Conservation (phyloP, 2,797 vertebrate species). For the Orientallactaga sibirica region DNA sequence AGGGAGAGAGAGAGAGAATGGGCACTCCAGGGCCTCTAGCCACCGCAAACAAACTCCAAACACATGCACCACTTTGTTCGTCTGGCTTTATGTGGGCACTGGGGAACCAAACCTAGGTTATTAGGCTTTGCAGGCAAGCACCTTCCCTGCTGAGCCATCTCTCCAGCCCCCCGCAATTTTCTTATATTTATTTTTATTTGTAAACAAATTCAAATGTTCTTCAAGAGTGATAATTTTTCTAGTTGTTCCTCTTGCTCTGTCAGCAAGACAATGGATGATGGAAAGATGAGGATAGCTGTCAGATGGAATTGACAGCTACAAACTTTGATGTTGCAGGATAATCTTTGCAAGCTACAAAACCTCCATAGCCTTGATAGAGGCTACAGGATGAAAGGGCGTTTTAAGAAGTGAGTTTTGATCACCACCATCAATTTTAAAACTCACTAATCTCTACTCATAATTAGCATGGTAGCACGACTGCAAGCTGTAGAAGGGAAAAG, state of each 20-base stretch:
- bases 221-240: background rate
- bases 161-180: too few relatives aligned
- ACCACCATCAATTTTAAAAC: too few relatives aligned
- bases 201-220: background rate
- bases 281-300: background rate
- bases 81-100: too few relatives aligned
- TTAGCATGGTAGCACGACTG: background rate
- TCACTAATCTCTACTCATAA: background rate
- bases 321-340: background rate
- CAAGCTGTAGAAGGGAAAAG: conserved; percentile 10
- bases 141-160: too few relatives aligned
- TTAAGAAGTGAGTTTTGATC: background rate
- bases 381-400: background rate
- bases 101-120: too few relatives aligned
- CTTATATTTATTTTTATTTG: conserved; percentile 1
- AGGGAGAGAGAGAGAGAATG: too few relatives aligned
- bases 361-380: background rate
- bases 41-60: too few relatives aligned
- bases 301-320: background rate
- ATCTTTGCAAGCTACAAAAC: background rate
- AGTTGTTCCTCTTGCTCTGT: background rate
- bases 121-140: too few relatives aligned
- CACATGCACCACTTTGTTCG: too few relatives aligned
- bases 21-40: too few relatives aligned
- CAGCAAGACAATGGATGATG: background rate